phyloP scores from a whole-genome alignment of 2,113 vertebrate genomes.

The Callipepla californica region DNA sequence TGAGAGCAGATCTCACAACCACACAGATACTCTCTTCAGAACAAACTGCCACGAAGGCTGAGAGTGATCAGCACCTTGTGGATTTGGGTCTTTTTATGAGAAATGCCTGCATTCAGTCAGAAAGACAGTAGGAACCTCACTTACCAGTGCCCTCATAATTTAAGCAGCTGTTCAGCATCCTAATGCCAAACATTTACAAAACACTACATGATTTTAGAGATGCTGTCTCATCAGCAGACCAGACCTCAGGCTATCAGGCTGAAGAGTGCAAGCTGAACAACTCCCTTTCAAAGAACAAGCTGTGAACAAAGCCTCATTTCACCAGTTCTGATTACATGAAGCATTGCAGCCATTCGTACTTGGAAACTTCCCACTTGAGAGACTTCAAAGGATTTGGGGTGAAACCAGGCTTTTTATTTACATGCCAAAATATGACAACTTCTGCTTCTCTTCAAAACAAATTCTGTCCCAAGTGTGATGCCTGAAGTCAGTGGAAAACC shows the following conservation, averaged over 20 bases:
- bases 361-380: not conserved
- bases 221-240: not conserved
- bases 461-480: not conserved
- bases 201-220: not conserved
- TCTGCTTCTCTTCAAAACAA: conserved; percentile 7
- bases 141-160: conserved; percentile 15
- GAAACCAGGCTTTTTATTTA: not conserved
- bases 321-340: not conserved
- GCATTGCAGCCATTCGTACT: not conserved
- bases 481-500: not conserved
- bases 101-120: not conserved
- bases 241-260: not conserved
- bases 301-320: not conserved
- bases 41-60: not conserved
- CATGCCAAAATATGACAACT: not conserved
- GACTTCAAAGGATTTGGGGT: not conserved
- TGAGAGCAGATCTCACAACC: conserved; percentile 25
- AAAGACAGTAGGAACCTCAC: conserved; percentile 22
- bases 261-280: not conserved
- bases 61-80: conserved; percentile 27
- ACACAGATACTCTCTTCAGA: not conserved
- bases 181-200: conserved; percentile 7
- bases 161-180: conserved; percentile 17
- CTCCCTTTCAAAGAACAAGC: not conserved
- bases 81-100: conserved; percentile 3